phyloP scores from a whole-genome alignment of 2,797 vertebrate genomes.

The Fratercula arctica region DNA sequence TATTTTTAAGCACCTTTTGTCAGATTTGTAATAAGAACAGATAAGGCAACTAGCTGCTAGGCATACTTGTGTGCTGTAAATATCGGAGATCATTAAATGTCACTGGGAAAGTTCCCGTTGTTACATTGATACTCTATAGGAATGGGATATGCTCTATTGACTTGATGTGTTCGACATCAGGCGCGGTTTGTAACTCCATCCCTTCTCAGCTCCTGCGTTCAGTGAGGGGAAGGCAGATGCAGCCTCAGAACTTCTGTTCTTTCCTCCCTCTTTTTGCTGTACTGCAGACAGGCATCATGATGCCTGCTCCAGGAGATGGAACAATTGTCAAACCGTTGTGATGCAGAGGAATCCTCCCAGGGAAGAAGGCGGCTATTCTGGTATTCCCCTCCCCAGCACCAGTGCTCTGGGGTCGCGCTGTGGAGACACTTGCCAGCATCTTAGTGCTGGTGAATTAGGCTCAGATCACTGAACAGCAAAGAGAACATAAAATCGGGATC shows the following conservation, averaged over 20 bases:
- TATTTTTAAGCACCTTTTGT: constrained; percentile 34
- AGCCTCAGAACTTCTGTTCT: not conserved
- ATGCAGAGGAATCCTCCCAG: not conserved
- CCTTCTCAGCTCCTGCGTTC: not conserved
- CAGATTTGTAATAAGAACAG: constrained; percentile 10
- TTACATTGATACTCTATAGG: not conserved
- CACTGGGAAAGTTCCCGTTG: constrained; percentile 6
- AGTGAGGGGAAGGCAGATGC: not conserved
- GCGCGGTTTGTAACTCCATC: not conserved
- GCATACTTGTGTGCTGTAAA: not conserved
- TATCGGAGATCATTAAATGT: constrained; percentile 12
- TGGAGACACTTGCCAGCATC: not conserved
- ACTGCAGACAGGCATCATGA: not conserved
- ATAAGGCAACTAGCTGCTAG: constrained; percentile 7
- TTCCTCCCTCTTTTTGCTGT: not conserved
- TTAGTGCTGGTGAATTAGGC: not conserved
- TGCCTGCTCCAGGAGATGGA: not conserved
- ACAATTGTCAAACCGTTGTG: not conserved
- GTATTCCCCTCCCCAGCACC: not conserved
- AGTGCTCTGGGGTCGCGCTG: not conserved
- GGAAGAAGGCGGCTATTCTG: not conserved
- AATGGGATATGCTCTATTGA: not conserved
- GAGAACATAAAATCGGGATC: not conserved
- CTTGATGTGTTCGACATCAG: not conserved
- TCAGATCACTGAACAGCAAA: not conserved